A percentile compares a stretch with the other conserved stretches of the same genome.
phyloP scores from a whole-genome alignment of 2,888 invertebrate species.

The Lacanobia oleracea region DNA sequence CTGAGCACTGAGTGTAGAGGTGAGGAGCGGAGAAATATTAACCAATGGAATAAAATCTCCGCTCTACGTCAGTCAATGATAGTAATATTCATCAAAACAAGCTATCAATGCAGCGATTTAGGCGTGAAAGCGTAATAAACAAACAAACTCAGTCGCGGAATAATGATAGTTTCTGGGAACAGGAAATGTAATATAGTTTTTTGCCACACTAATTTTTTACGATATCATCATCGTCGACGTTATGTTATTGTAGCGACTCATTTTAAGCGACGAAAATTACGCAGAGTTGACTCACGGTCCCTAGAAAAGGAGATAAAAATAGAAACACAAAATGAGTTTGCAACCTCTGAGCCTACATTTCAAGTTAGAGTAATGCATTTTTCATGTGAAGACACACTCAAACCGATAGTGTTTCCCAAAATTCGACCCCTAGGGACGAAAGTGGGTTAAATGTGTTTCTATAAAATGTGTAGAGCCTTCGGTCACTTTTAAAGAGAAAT shows the following conservation, averaged over 20 bases:
- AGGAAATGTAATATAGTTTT: no score
- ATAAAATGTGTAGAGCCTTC: constrained; percentile 30
- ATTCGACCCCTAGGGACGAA: constrained; percentile 35
- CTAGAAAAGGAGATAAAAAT: neutral
- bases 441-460: constrained; percentile 51
- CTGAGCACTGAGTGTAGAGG: neutral
- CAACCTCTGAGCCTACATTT: constrained; percentile 19
- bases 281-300: neutral
- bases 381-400: constrained; percentile 50
- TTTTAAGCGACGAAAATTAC: neutral
- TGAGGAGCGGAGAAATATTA: no score
- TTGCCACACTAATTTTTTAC: neutral
- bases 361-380: constrained; percentile 53
- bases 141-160: neutral
- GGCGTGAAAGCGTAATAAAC: no score
- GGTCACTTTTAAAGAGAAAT: constrained; percentile 42
- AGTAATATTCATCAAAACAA: no score
- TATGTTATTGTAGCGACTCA: neutral
- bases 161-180: neutral
- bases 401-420: constrained; percentile 41
- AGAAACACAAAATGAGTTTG: constrained; percentile 9
- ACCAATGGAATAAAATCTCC: no score
- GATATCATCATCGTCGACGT: no score
- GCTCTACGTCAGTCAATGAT: no score
- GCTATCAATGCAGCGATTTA: no score